Evolutionary conservation across 2,888 invertebrate genomes (phyloP).

Genomic region (Zelleria hepariella): DNA sequence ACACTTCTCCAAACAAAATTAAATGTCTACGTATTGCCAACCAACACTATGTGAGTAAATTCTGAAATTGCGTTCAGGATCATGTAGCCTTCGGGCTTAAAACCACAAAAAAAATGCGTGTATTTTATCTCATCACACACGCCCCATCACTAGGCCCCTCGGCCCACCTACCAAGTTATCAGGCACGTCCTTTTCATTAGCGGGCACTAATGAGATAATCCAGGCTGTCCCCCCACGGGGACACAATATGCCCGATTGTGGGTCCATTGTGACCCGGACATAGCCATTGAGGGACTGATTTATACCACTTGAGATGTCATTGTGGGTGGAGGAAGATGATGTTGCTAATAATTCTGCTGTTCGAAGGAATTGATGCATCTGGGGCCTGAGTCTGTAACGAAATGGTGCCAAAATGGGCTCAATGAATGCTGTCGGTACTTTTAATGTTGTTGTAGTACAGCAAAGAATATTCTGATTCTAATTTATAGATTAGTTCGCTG

Average conservation of each 20-base stretch:
- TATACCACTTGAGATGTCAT: background rate
- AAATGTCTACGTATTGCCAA: too few species aligned
- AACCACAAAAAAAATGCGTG: too few species aligned
- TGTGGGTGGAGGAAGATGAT: background rate
- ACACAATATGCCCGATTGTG: slow-evolving; percentile 2
- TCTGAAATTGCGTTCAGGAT: too few species aligned
- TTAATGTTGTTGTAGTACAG: background rate
- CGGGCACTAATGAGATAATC: slow-evolving; percentile 15
- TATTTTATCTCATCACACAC: background rate
- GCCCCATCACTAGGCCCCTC: slow-evolving; percentile 1
- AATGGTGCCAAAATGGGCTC: too few species aligned
- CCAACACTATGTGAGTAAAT: too few species aligned
- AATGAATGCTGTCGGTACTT: too few species aligned
- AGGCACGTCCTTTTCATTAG: slow-evolving; percentile 14
- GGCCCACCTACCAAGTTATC: slow-evolving; percentile 11
- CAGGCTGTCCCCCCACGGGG: slow-evolving; percentile 8
- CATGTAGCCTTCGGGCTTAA: too few species aligned
- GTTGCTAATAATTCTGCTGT: background rate
- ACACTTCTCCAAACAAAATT: too few species aligned
- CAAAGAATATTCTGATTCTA: too few species aligned
- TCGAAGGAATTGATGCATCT: background rate
- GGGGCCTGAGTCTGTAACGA: too few species aligned
- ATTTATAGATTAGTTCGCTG: too few species aligned
- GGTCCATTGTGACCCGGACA: background rate
- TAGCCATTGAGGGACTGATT: background rate